Conservation (phyloP, 2,888 invertebrate genomes). For the Panopea generosa region DNA sequence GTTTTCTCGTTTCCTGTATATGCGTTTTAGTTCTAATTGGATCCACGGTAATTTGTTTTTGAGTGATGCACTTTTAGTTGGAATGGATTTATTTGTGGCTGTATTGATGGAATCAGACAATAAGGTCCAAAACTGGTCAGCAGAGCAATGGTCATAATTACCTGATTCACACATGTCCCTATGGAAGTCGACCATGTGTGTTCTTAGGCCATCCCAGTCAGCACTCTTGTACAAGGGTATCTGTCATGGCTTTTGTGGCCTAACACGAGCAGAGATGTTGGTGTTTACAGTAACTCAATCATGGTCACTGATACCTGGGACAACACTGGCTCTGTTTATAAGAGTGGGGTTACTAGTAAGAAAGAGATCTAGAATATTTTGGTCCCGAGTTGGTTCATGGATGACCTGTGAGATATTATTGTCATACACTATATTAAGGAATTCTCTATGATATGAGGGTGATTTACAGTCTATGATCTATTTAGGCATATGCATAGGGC, state of each 20-base stretch:
- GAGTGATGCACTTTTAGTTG: slow-evolving; percentile 14
- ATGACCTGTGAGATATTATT: slow-evolving; percentile 18
- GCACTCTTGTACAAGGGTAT: slow-evolving; percentile 14
- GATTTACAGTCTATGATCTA: slow-evolving; percentile 22
- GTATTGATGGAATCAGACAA: slow-evolving; percentile 1
- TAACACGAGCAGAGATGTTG: slow-evolving; percentile 21
- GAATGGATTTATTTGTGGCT: slow-evolving; percentile 7
- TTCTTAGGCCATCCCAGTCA: slow-evolving; percentile 15
- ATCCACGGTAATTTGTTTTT: slow-evolving; percentile 35
- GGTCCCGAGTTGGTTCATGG: slow-evolving; percentile 16
- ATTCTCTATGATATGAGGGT: slow-evolving; percentile 12
- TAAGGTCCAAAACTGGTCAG: slow-evolving; percentile 1
- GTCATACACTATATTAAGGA: slow-evolving; percentile 6
- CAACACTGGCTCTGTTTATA: slow-evolving; percentile 19
- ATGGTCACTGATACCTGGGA: slow-evolving; percentile 35
- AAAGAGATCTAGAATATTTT: slow-evolving; percentile 29
- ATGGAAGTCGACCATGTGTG: slow-evolving; percentile 22
- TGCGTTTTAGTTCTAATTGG: slow-evolving; percentile 8
- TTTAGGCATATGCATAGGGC: too few relatives aligned
- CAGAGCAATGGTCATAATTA: neutral
- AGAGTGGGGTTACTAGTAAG: slow-evolving; percentile 25
- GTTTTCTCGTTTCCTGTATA: slow-evolving; percentile 26
- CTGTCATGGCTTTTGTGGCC: slow-evolving; percentile 14
- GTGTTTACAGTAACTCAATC: slow-evolving; percentile 23
- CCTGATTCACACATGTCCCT: neutral